Evolutionary conservation across 2,797 vertebrate species (phyloP).

Genomic region (Staurois parvus): DNA sequence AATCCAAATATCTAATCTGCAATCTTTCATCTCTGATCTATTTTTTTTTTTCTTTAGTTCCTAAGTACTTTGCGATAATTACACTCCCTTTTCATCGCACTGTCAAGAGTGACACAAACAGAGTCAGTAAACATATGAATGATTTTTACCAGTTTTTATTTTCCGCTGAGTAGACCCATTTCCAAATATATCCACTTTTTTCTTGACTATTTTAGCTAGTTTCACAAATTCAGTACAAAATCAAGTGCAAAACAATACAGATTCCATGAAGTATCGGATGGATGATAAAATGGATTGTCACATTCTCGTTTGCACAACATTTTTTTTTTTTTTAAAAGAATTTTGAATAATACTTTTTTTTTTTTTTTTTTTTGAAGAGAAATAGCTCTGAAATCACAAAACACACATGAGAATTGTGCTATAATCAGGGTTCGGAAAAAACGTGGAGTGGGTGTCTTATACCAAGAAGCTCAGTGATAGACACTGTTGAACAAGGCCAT

Average conservation of each 20-base stretch:
- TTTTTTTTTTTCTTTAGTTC: too few species aligned
- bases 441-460: slow-evolving; percentile 18
- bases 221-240: slow-evolving; percentile 68
- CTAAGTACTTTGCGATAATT: not conserved
- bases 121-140: not conserved
- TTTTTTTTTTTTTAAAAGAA: slow-evolving; percentile 46
- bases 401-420: slow-evolving; percentile 56
- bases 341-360: slow-evolving; percentile 54
- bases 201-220: slow-evolving; percentile 63
- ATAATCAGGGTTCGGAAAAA: slow-evolving; percentile 57
- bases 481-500: slow-evolving; percentile 33
- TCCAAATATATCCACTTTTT: slow-evolving; percentile 64
- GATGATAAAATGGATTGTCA: slow-evolving; percentile 55
- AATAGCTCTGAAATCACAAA: slow-evolving; percentile 65
- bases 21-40: too few species aligned
- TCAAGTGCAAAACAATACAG: slow-evolving; percentile 65
- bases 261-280: slow-evolving; percentile 55
- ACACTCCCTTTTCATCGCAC: too few species aligned
- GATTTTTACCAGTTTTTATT: slow-evolving; percentile 62
- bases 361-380: slow-evolving; percentile 31
- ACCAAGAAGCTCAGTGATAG: slow-evolving; percentile 50
- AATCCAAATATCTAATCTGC: too few species aligned
- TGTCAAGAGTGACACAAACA: slow-evolving; percentile 5
- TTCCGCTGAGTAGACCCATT: slow-evolving; percentile 63
- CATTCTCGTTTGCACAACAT: slow-evolving; percentile 63